A percentile compares a stretch with the other conserved stretches of the same genome.
These are phyloP conservation scores for Tetranychus urticae DNA, from an alignment of 1,140 invertebrate genomes.

Conservation along the genomic window DNA sequence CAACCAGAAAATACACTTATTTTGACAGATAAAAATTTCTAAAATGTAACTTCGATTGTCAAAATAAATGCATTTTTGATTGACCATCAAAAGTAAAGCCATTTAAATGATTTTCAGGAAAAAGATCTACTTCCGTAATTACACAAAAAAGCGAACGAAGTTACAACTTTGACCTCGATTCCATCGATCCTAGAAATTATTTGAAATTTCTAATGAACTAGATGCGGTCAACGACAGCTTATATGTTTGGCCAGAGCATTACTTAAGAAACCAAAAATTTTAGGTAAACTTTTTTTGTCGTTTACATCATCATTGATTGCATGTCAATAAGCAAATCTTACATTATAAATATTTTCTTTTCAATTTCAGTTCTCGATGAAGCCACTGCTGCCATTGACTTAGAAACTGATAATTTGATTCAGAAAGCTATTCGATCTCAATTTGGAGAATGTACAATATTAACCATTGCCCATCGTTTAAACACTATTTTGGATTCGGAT, in stretches of 20 bases:
- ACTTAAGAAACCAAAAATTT: not conserved
- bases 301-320: too few species aligned
- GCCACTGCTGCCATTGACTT: constrained; percentile 24
- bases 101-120: too few species aligned
- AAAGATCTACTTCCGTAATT: too few species aligned
- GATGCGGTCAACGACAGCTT: constrained; percentile 13
- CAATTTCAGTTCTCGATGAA: constrained; percentile 23
- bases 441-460: not conserved
- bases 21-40: too few species aligned
- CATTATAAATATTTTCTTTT: not conserved
- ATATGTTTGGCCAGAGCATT: constrained; percentile 35
- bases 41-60: too few species aligned
- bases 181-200: too few species aligned
- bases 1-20: too few species aligned
- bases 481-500: not conserved
- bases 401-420: not conserved
- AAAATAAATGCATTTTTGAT: too few species aligned
- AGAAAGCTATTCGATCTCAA: not conserved
- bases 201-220: constrained; percentile 16
- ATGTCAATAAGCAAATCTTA: not conserved
- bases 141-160: too few species aligned
- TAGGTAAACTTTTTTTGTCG: constrained; percentile 22
- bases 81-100: too few species aligned
- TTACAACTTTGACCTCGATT: too few species aligned
- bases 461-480: not conserved